These are phyloP conservation scores for Melieria crassipennis DNA, from an alignment of 2,888 invertebrate species.

Conservation along the genomic window DNA sequence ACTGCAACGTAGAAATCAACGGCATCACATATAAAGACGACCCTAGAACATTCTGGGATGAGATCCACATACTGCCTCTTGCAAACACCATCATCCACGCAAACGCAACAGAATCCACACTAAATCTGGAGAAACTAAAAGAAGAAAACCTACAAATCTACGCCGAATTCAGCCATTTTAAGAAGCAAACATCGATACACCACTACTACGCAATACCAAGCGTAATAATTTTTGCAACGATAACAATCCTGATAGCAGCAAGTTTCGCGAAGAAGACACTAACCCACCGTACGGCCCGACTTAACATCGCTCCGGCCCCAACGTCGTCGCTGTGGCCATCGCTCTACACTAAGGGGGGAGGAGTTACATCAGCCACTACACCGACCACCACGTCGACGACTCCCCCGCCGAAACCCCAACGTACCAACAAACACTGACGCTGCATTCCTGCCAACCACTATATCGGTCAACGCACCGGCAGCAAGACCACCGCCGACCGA, in stretches of 20 bases:
- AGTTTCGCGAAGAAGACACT: neutral
- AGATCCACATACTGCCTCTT: constrained; percentile 14
- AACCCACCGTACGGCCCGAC: constrained; percentile 1
- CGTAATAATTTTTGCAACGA: neutral
- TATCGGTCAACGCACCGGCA: too few relatives aligned
- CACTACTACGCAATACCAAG: neutral
- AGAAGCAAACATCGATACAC: neutral
- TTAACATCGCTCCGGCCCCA: constrained; percentile 16
- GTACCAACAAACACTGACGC: too few relatives aligned
- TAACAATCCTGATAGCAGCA: constrained; percentile 2
- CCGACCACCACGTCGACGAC: too few relatives aligned
- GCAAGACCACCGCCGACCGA: too few relatives aligned
- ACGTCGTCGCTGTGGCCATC: constrained; percentile 26
- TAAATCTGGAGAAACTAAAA: constrained; percentile 25
- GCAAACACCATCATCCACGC: constrained; percentile 4
- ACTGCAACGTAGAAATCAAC: constrained; percentile 1
- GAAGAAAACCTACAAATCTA: constrained; percentile 15
- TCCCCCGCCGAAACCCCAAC: too few relatives aligned
- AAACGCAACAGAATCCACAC: constrained; percentile 5
- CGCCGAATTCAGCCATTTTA: neutral
- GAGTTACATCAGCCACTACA: constrained; percentile 15
- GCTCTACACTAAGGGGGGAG: constrained; percentile 29
- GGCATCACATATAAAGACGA: constrained; percentile 15
- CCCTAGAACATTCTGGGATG: constrained; percentile 21
- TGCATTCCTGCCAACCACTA: too few relatives aligned